These are phyloP conservation scores for Salvelinus sp. DNA, from an alignment of 2,113 vertebrate genomes.

Conservation along the genomic window DNA sequence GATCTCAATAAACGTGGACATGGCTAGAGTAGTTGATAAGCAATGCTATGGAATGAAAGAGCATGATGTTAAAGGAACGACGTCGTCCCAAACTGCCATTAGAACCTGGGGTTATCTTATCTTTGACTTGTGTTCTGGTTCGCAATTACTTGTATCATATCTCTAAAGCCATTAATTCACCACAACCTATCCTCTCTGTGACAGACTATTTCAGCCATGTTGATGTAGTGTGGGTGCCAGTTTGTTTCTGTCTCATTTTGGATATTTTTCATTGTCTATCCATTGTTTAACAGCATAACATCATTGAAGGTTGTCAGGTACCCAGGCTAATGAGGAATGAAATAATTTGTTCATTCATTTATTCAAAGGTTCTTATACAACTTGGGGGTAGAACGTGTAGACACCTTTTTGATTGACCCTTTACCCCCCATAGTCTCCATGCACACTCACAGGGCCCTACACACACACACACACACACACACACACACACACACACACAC, in stretches of 20 bases:
- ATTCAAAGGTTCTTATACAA: no score
- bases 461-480: no score
- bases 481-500: no score
- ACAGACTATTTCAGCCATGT: not conserved
- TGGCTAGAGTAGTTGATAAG: constrained; percentile 45
- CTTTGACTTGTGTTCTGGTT: constrained; percentile 17
- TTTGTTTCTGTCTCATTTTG: not conserved
- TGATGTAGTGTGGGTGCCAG: not conserved
- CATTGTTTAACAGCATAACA: no score
- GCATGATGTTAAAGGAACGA: constrained; percentile 15
- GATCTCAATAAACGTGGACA: constrained; percentile 50
- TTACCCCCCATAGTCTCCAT: no score
- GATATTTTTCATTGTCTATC: no score
- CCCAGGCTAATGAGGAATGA: no score
- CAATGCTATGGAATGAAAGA: constrained; percentile 15
- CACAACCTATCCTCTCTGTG: not conserved
- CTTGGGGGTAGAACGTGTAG: no score
- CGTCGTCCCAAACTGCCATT: constrained; percentile 7
- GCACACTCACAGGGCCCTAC: no score
- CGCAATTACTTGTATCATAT: not conserved
- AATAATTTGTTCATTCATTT: no score
- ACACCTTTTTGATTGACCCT: no score
- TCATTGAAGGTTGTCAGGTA: no score
- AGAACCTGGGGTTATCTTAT: constrained; percentile 60
- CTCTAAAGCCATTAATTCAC: not conserved